Evolutionary conservation across 2,113 vertebrate genomes (phyloP), one percentile per base, ranked within the genome.

Genomic region (Rousettus leschenaultii): DNA sequence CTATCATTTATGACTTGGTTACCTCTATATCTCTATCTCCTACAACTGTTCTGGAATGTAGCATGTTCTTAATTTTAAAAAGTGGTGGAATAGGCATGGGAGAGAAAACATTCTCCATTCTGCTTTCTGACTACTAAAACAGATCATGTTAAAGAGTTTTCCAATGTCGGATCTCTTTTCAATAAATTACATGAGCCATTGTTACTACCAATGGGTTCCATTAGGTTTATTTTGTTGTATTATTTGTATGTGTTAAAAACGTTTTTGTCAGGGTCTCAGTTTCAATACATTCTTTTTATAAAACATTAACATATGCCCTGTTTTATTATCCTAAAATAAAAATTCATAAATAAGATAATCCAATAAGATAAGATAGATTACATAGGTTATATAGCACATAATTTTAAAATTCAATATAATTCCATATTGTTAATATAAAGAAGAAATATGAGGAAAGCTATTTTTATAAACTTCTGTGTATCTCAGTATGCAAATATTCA

Each of bases 251-350:
- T 68, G 4, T 78, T 66, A 70, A 77, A 88, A 88, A 18, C 48
- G 63, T 0, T 65, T 78, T 75, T 73, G 55, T 15, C 14, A 92
- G 22, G 9, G 21, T 66, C 45, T 91, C 35, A 85, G 7, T 51
- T 66, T 74, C 4, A 66, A 3, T 57, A 35, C 0, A 28, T 80
- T 79, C 6, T 55, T 89, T 21, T 30, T 33, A 74, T 70, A 55
- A 77, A 35, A 66, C 13, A 14, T 63, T 53, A 38, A 71, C 28
- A 22, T 70, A 73, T 43, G 10, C 13, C 13, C 30, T 28, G 4
- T 65, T 95, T 80, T 75, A 43, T 33, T 84, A 4, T 73, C 9
- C 61, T 93, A 78, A 96, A 83, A 70, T 94, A 33, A 80, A 80
- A 93, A 57, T 61, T 78, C 26, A 68, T 93, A n/a, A 51, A 30